Evolutionary conservation across 1,140 invertebrate genomes (phyloP).

Genomic region (Ladona fulva): DNA sequence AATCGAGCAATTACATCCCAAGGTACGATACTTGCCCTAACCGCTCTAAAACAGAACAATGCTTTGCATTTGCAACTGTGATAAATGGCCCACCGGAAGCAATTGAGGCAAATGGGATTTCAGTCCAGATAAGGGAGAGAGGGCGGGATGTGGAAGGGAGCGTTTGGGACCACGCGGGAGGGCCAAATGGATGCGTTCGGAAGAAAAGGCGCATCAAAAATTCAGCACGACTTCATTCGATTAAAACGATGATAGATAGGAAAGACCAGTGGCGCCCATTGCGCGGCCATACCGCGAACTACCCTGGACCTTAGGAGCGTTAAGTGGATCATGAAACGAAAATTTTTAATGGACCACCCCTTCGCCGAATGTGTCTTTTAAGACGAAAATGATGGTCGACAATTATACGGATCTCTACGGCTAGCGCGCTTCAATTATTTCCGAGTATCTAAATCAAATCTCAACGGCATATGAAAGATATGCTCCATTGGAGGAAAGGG

Average conservation of each 20-base stretch:
- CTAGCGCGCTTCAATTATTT: too few species aligned
- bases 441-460: too few species aligned
- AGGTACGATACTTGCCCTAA: background rate
- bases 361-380: too few species aligned
- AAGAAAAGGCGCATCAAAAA: background rate
- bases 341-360: too few species aligned
- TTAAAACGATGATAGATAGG: background rate
- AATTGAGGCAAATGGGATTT: conserved; percentile 7
- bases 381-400: too few species aligned
- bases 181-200: background rate
- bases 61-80: background rate
- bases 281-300: too few species aligned
- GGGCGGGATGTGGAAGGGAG: background rate
- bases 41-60: background rate
- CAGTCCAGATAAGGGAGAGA: background rate
- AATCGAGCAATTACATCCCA: background rate
- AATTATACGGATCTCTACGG: too few species aligned
- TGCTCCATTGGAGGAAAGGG: too few species aligned
- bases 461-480: too few species aligned
- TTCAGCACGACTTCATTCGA: background rate
- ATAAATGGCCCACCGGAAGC: background rate
- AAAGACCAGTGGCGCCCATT: too few species aligned
- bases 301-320: too few species aligned
- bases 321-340: too few species aligned
- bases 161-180: background rate